phyloP scores from a whole-genome alignment of 2,888 invertebrate genomes.

The Phyto melanocephala region DNA sequence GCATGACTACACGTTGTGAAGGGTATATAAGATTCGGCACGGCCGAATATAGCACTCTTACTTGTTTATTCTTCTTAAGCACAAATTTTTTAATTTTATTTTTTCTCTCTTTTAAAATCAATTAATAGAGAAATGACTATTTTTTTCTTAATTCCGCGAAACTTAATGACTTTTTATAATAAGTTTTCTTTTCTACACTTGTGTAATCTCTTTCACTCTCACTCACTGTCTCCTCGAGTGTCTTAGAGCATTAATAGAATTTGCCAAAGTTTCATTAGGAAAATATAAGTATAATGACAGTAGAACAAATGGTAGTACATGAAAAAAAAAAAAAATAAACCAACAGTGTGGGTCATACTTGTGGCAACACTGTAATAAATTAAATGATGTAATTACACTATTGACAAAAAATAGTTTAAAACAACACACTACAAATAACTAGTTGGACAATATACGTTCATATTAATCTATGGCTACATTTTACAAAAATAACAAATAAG shows the following conservation, averaged over 20 bases:
- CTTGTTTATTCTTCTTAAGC: too few relatives aligned
- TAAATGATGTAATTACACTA: neutral
- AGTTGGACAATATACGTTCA: too few relatives aligned
- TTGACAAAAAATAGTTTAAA: neutral
- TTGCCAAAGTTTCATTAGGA: constrained; percentile 74
- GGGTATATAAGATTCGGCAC: too few relatives aligned
- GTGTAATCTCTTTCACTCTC: constrained; percentile 51
- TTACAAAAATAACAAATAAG: too few relatives aligned
- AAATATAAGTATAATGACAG: constrained; percentile 66
- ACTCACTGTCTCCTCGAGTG: constrained; percentile 27
- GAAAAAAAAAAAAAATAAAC: neutral
- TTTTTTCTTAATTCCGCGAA: constrained; percentile 73
- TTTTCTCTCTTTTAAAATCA: constrained; percentile 27
- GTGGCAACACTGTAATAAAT: neutral
- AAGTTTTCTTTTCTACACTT: constrained; percentile 73
- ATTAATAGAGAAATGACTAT: constrained; percentile 44
- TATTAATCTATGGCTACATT: too few relatives aligned
- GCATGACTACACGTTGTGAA: too few relatives aligned
- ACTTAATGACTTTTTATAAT: constrained; percentile 78
- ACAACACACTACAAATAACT: too few relatives aligned
- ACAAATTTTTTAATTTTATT: neutral
- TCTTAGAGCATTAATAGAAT: constrained; percentile 68
- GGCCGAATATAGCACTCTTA: too few relatives aligned
- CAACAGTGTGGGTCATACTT: too few relatives aligned
- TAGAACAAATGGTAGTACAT: constrained; percentile 23